Base-by-base conservation (phyloP, 2,888 invertebrate genomes). In the Scaptomyza cyrtandrae region DNA sequence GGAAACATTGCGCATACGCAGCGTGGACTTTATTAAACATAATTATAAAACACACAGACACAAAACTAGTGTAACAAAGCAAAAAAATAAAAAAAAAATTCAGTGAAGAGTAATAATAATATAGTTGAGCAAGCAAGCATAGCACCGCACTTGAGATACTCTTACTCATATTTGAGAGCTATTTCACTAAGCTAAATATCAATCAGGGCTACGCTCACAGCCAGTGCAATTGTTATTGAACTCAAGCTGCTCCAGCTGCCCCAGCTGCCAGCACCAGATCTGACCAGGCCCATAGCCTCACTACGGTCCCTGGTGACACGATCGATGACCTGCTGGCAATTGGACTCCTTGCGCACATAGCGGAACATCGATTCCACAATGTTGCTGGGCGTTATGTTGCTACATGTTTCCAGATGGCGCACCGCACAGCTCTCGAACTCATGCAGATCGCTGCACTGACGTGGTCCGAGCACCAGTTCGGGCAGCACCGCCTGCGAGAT, bases 371-470 rank as follows among this genome's bases (percentile, higher is more conserved):
- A 94, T 73, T 96, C 96, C 0, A 95, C 94, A 84, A 97, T 95
- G 91, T 97, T 97, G 44, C 94, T 95, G 0, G 96, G 96, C 0
- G 96, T 97, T 9, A 95, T 95, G 56, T 95, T 95, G 0, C 91
- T 88, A 87, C 97, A 97, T 0, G 91, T 92, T 88, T 95, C 96
- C 75, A 90, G 52, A 33, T 88, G 82, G 1, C 59, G 60, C 4
- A 91, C 72, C 3, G 90, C 78, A 46, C 91, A 91, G 10, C 62
- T 57, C 79, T 90, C 89, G 45, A 91, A 88, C 3, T 83, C 75
- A 10, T 87, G 79, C 31, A 91, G 60, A 35, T 91, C 90, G 43
- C 88, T 71, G 71, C 92, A 91, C 59, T 91, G 89, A 11, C 88
- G 91, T 44, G 93, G 93, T 46, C 94, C 94, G 52, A 96, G 93